These are phyloP conservation scores for Gorsachius goisagi DNA, from an alignment of 2,113 vertebrate species.

Conservation along the genomic window DNA sequence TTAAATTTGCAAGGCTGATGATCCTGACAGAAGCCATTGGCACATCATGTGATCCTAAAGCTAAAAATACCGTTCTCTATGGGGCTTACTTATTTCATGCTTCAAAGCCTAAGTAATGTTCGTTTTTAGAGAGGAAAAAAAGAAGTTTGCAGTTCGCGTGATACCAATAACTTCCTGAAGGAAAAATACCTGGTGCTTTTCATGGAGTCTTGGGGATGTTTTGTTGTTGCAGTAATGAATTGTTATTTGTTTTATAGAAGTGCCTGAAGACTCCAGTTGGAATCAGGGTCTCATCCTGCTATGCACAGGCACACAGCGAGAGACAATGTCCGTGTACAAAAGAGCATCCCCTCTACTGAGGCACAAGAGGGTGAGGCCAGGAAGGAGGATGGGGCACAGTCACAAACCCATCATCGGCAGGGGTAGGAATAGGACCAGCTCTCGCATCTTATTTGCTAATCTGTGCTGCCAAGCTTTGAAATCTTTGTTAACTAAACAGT, in stretches of 20 bases:
- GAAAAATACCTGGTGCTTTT: not conserved
- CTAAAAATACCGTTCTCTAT: conserved; percentile 61
- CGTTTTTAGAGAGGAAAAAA: not conserved
- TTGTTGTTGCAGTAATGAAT: not conserved
- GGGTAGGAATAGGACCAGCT: not conserved
- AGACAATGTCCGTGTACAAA: not conserved
- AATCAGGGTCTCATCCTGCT: not conserved
- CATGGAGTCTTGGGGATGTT: not conserved
- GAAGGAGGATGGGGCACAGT: not conserved
- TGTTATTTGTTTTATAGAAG: not conserved
- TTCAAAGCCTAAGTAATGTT: conserved; percentile 53
- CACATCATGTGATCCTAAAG: conserved; percentile 42
- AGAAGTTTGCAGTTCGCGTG: not conserved
- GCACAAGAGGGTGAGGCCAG: not conserved
- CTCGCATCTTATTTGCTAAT: not conserved
- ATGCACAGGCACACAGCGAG: rapidly evolving
- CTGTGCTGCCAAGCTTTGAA: not conserved
- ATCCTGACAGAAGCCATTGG: conserved; percentile 52
- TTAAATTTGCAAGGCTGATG: conserved; percentile 69
- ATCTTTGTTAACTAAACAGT: not conserved
- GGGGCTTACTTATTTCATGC: conserved; percentile 56
- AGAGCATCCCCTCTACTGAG: not conserved
- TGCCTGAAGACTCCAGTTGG: not conserved
- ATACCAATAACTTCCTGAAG: not conserved
- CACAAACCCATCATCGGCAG: not conserved